Percentiles rank a stretch among this genome's conserved stretches.
phyloP scores from a whole-genome alignment of 2,113 vertebrate genomes.

The Amia ocellicauda region DNA sequence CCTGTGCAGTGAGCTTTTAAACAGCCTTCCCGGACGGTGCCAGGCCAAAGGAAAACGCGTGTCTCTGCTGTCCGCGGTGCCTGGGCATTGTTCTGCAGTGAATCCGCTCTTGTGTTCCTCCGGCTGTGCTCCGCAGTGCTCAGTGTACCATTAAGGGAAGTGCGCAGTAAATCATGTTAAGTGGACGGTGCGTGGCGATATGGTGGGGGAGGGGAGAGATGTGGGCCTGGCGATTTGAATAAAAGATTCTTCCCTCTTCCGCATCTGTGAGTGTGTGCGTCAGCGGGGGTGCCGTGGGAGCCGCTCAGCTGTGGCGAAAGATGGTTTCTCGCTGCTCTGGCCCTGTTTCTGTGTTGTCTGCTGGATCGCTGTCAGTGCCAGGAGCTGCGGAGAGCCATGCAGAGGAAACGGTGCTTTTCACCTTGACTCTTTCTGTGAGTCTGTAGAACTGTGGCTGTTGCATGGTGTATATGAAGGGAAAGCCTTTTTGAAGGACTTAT shows the following conservation, averaged over 20 bases:
- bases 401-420: not conserved
- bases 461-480: no score
- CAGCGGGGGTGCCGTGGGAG: slow-evolving; percentile 46
- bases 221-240: not conserved
- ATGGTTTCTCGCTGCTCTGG: slow-evolving; percentile 56
- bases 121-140: not conserved
- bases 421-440: no score
- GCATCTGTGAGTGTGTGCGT: slow-evolving; percentile 1
- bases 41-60: no score
- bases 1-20: no score
- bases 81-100: not conserved
- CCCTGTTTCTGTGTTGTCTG: slow-evolving; percentile 49
- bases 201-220: not conserved
- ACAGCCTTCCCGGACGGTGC: no score
- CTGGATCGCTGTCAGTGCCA: slow-evolving; percentile 54
- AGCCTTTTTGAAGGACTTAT: no score
- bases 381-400: slow-evolving; percentile 36
- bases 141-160: not conserved
- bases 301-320: slow-evolving; percentile 53
- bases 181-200: slow-evolving; percentile 4
- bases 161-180: not conserved
- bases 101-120: not conserved
- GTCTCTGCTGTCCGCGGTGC: no score
- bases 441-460: no score
- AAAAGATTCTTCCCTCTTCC: not conserved